Evolutionary conservation across 2,888 invertebrate genomes (phyloP).

Genomic region (Koerneria pararmatus): DNA sequence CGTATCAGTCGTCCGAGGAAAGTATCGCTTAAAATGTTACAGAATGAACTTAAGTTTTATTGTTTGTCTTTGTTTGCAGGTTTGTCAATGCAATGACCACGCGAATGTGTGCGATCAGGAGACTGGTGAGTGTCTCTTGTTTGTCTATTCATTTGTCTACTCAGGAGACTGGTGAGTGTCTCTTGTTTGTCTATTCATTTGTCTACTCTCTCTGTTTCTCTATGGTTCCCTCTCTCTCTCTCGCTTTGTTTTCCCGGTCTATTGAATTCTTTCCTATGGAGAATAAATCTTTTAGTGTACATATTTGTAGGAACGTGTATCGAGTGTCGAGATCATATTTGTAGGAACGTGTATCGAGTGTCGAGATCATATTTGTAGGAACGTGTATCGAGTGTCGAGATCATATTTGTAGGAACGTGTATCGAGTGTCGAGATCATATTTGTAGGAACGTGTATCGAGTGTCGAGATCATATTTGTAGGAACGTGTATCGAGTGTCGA

Average conservation of each 20-base stretch:
- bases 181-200: too few relatives aligned
- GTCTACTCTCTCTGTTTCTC: too few relatives aligned
- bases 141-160: constrained; percentile 91
- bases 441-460: constrained; percentile 77
- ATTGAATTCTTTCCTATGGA: background rate
- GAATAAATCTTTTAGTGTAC: background rate
- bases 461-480: constrained; percentile 87
- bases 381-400: constrained; percentile 82
- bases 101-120: constrained; percentile 85
- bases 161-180: constrained; percentile 75
- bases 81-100: constrained; percentile 94
- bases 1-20: too few relatives aligned
- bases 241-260: background rate
- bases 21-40: too few relatives aligned
- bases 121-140: constrained; percentile 74
- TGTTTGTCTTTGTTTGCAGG: constrained; percentile 53
- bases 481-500: constrained; percentile 79
- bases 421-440: constrained; percentile 80
- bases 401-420: too few relatives aligned
- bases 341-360: constrained; percentile 84
- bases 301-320: too few relatives aligned
- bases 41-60: too few relatives aligned
- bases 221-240: too few relatives aligned
- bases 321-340: constrained; percentile 80
- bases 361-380: too few relatives aligned